phyloP scores from a whole-genome alignment of 2,113 vertebrate genomes.

The Saguinus imperator region DNA sequence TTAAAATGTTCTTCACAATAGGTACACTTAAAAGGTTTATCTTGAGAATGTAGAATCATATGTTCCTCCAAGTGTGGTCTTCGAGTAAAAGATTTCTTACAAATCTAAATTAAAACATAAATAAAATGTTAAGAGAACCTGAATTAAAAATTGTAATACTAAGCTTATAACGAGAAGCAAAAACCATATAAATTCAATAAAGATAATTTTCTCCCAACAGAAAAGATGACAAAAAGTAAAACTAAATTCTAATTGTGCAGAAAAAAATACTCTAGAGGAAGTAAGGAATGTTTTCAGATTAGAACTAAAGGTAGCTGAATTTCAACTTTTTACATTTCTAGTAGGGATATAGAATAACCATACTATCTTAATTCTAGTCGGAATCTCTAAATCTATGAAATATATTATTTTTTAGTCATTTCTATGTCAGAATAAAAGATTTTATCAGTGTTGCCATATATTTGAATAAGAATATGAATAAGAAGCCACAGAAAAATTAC shows the following conservation, averaged over 20 bases:
- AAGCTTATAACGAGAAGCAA: not conserved
- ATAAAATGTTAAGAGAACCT: not conserved
- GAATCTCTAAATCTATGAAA: not conserved
- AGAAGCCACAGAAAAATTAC: not conserved
- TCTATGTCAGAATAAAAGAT: not conserved
- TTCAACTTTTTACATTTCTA: not conserved
- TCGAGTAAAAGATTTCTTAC: constrained; percentile 96
- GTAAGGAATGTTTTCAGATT: not conserved
- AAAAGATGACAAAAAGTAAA: constrained; percentile 2
- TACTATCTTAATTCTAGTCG: constrained; percentile 2
- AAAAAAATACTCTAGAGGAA: not conserved
- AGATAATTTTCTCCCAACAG: not conserved
- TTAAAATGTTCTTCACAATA: constrained; percentile 98
- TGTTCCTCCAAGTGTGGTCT: constrained; percentile 97
- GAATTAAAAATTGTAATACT: not conserved
- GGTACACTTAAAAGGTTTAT: constrained; percentile 97
- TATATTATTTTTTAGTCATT: not conserved
- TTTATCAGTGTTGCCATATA: not conserved
- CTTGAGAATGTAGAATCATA: constrained; percentile 98
- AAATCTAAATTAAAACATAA: constrained; percentile 87
- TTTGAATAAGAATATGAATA: not conserved
- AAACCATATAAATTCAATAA: not conserved
- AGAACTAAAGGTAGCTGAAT: not conserved
- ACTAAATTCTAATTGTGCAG: not conserved
- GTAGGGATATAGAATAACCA: not conserved